Base-by-base conservation (phyloP, 2,113 vertebrate genomes). In the Phainopepla nitens region DNA sequence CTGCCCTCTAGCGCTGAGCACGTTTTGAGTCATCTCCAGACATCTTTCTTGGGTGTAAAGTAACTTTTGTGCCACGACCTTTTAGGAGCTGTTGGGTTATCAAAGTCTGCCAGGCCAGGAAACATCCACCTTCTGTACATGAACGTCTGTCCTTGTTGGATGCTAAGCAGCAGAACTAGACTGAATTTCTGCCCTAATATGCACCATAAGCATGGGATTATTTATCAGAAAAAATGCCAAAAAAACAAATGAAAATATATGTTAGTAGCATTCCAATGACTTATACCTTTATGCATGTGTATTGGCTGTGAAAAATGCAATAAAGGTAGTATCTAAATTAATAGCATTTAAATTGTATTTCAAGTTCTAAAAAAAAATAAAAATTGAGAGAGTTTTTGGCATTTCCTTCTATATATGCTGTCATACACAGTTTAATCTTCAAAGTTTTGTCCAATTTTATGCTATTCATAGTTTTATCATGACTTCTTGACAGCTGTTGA, bases 1-100 rank as follows among this genome's bases (percentile, higher is more conserved):
- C 49, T 93, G 90, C 85, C 92, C 89, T 95, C 90, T 95, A 84
- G 87, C 0, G 70, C 87, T 89, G 49, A 89, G 61, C 42, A 7
- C 9, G 1, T 68, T 78, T 41, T 39, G 51, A 78, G 15, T 60
- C 28, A 5, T 27, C 82, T 56, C 62, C 72, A 81, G 28, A 28
- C 22, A 7, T 33, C 27, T 12, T 42, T 24, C 18, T 39, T 60
- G 6, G 2, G 2, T 15, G 28, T 42, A 7, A 39, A 47, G 8
- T 25, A 49, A 33, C 7, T 50, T 68, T 1, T 72, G 23, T 50
- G 13, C 42, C 42, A 1, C 10, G 8, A 17, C 33, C 21, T 69
- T 31, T 33, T 36, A n/a, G 66, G n/a, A 64, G 6, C 15, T 42
- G 8, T 51, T 51, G 28, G 39, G 19, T 64, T 72, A 27, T 11